A percentile compares a stretch with the other conserved stretches of the same genome.
These are phyloP conservation scores for Diaphora mendica DNA, from an alignment of 2,888 invertebrate species.

Conservation along the genomic window DNA sequence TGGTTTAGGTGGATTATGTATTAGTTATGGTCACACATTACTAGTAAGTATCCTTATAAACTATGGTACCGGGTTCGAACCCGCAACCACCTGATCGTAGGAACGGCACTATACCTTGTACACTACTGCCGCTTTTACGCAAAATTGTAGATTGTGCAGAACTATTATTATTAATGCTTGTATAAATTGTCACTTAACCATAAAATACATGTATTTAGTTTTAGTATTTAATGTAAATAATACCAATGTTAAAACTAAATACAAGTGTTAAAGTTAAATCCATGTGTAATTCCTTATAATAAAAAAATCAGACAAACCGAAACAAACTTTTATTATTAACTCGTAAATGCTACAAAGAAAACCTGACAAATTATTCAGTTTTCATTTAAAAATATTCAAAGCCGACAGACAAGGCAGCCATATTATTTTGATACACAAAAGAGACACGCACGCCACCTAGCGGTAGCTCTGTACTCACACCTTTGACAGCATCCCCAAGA, in stretches of 20 bases:
- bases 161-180: background rate
- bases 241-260: background rate
- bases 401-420: constrained; percentile 69
- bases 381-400: constrained; percentile 84
- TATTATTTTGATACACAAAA: constrained; percentile 64
- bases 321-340: constrained; percentile 18
- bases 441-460: constrained; percentile 82
- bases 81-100: background rate
- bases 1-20: background rate
- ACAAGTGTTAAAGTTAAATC: background rate
- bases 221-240: background rate
- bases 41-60: background rate
- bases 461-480: constrained; percentile 70
- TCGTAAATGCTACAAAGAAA: background rate
- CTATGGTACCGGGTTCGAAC: background rate
- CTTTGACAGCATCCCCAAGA: constrained; percentile 73
- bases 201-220: background rate
- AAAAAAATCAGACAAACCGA: background rate
- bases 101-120: background rate
- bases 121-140: background rate
- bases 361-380: constrained; percentile 49
- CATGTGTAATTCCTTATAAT: background rate
- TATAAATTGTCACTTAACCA: background rate
- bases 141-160: background rate
- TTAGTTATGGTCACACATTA: background rate